Evolutionary conservation across 2,797 vertebrate genomes (phyloP), one percentile per base, ranked within the genome.

Genomic region (Momotus momota): DNA sequence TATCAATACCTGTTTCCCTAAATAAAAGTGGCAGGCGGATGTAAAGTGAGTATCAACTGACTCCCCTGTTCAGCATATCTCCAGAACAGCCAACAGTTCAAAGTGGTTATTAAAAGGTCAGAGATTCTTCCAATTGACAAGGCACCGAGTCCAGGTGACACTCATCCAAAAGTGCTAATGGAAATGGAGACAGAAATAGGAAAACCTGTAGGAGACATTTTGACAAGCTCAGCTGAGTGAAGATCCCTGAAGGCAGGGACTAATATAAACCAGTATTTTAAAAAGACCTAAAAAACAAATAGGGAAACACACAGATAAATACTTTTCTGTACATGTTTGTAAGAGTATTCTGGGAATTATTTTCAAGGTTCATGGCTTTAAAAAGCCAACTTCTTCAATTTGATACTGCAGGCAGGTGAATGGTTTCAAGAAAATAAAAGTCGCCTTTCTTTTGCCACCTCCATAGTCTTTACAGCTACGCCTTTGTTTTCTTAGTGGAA

Each of bases 121-220:
- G 73, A 79, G 86, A 95, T 73, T 33, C 45, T 78, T 96, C 67
- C 93, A 61, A 81, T 70, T 90, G 96, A 95, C 93, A 94, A 84
- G 78, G 69, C 81, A 93, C 84, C 79, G 52, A 81, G 41, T 87
- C 65, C 79, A 71, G 94, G 90, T 94, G 95, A 96, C 93, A 94
- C 67, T 82, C 92, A 94, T 94, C 90, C 79, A 94, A 86, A 96
- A 78, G 94, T 64, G 94, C 58, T 97, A 96, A 96, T 94, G 85
- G 94, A 97, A 94, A 93, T 14, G 49, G 90, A 93, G 92, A 94
- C 69, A 88, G 92, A 94, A 95, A 96, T 90, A 80, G 96, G 92
- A 95, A 95, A 95, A 88, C 48, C 85, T 77, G 60, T 65, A 74
- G 87, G 92, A 94, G 84, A 83, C 81, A 62, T 88, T 97, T 92